These are phyloP conservation scores for Erinaceus europaeus DNA, from an alignment of 2,113 vertebrate species.

Conservation along the genomic window DNA sequence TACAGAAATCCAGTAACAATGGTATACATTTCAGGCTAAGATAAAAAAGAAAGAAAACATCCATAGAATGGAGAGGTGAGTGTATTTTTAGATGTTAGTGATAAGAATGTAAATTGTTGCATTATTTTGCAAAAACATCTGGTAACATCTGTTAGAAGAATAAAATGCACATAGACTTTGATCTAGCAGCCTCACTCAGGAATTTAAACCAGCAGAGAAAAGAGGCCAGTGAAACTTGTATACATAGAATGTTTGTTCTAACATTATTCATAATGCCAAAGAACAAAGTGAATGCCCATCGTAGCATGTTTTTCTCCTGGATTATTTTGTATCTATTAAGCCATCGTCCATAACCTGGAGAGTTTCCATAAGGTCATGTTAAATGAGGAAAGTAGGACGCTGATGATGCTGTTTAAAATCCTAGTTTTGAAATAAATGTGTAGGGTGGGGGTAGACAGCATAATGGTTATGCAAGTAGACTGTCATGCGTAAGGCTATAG, in stretches of 20 bases:
- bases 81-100: neutral
- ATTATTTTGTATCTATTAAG: neutral
- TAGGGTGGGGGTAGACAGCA: no score
- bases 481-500: no score
- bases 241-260: neutral
- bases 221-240: neutral
- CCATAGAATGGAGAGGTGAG: neutral
- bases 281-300: neutral
- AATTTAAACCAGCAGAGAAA: neutral
- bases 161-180: neutral
- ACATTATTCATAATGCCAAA: slow-evolving; percentile 7
- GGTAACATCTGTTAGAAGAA: neutral
- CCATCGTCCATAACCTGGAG: neutral
- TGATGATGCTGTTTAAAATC: neutral
- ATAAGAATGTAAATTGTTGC: neutral
- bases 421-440: neutral
- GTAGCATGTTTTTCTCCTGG: neutral
- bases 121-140: neutral
- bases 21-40: neutral
- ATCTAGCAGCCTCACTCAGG: neutral
- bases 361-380: neutral
- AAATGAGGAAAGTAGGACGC: neutral
- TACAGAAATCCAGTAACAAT: slow-evolving; percentile 1
- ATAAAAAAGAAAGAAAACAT: neutral
- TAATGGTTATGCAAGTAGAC: no score